A percentile compares a stretch with the other conserved stretches of the same genome.
Evolutionary conservation across 2,113 vertebrate genomes (phyloP).

Genomic region (Thinocorus orbignyianus): DNA sequence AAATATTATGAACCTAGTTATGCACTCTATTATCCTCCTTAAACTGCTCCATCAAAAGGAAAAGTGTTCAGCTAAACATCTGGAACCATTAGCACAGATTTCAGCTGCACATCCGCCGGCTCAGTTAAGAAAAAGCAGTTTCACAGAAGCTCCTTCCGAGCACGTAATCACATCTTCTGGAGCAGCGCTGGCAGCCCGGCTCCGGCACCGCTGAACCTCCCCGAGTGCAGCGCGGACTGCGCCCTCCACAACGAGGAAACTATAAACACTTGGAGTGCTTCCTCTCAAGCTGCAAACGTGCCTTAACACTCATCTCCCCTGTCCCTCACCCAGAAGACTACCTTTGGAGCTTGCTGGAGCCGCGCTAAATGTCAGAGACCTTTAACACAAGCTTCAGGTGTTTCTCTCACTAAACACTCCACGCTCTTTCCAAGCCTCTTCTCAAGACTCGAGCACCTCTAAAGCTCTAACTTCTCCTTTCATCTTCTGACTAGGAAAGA

Average conservation of each 20-base stretch:
- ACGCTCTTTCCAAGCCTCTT: background rate
- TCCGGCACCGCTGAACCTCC: background rate
- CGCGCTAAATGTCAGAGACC: fast-evolving
- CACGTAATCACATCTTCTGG: background rate
- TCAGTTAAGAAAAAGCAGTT: background rate
- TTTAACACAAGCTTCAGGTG: fast-evolving
- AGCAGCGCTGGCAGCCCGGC: background rate
- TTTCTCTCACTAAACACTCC: background rate
- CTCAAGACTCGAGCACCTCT: background rate
- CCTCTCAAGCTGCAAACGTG: background rate
- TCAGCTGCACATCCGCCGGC: background rate
- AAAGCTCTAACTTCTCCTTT: background rate
- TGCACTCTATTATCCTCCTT: slow-evolving; percentile 50
- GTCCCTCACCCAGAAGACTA: background rate
- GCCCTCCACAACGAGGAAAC: background rate
- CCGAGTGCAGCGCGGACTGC: fast-evolving
- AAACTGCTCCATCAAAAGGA: slow-evolving; percentile 54
- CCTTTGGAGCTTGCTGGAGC: background rate
- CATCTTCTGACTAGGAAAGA: background rate
- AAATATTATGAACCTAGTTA: slow-evolving; percentile 55
- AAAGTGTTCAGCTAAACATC: slow-evolving; percentile 48
- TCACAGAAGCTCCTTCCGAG: background rate
- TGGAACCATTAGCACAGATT: slow-evolving; percentile 41
- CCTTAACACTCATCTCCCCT: background rate
- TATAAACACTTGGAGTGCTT: background rate